phyloP scores from a whole-genome alignment of 2,113 vertebrate species.

The Tringa solitaria region DNA sequence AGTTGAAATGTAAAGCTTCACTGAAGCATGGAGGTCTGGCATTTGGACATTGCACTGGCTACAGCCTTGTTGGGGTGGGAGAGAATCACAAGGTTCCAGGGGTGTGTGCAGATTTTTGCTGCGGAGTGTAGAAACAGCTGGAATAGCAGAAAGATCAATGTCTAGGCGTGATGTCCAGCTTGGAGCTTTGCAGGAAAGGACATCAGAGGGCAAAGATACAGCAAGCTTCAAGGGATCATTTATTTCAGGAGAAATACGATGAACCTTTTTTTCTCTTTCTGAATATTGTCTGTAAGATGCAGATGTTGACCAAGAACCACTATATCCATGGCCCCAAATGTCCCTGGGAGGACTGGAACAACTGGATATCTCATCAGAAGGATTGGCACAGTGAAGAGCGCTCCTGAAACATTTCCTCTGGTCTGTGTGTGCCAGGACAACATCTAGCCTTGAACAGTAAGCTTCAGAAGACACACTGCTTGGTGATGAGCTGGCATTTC shows the following conservation, averaged over 20 bases:
- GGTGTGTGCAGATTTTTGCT: conserved; percentile 13
- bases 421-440: conserved; percentile 41
- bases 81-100: not conserved
- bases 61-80: not conserved
- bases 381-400: not conserved
- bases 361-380: not conserved
- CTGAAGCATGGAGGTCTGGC: conserved; percentile 42
- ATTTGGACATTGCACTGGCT: not conserved
- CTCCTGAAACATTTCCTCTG: conserved; percentile 7
- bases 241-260: not conserved
- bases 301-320: not conserved
- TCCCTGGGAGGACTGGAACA: not conserved
- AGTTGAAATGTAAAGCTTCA: conserved; percentile 72
- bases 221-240: not conserved
- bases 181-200: conserved; percentile 16
- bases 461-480: conserved; percentile 10
- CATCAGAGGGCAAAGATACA: conserved; percentile 22
- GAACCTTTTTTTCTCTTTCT: not conserved
- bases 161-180: conserved; percentile 66
- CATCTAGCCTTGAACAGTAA: conserved; percentile 65
- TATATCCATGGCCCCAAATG: not conserved
- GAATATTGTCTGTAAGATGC: conserved; percentile 20
- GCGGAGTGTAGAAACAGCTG: conserved; percentile 24
- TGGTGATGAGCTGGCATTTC: conserved; percentile 1
- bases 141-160: conserved; percentile 41